These are phyloP conservation scores for Gallinago nigripennis DNA, from an alignment of 2,797 vertebrate genomes.

Conservation along the genomic window DNA sequence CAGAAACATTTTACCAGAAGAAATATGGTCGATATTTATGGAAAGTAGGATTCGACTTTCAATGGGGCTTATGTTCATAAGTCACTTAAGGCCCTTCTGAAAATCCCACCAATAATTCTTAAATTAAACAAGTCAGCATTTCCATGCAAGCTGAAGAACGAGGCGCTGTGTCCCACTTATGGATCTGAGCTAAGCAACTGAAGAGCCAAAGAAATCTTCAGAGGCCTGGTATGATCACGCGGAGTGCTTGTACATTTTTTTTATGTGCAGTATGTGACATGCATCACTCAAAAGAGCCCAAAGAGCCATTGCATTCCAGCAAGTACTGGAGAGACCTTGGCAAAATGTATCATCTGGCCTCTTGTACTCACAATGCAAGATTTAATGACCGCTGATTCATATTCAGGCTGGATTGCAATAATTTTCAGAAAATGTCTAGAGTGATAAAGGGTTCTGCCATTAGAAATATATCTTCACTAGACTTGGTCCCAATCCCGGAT, in stretches of 20 bases:
- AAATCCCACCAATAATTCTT: constrained; percentile 69
- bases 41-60: constrained; percentile 64
- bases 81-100: constrained; percentile 66
- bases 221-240: constrained; percentile 16
- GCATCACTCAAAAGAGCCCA: constrained; percentile 16
- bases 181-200: constrained; percentile 40
- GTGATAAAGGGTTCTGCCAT: constrained; percentile 28
- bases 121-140: constrained; percentile 67
- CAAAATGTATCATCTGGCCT: constrained; percentile 23
- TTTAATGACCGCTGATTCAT: constrained; percentile 44
- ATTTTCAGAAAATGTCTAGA: constrained; percentile 36
- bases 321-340: constrained; percentile 34
- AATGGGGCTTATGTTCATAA: constrained; percentile 69
- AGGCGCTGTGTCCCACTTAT: constrained; percentile 10
- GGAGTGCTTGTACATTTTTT: not conserved
- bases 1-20: constrained; percentile 67
- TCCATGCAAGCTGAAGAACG: constrained; percentile 42
- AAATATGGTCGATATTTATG: constrained; percentile 68
- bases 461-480: constrained; percentile 15
- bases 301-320: constrained; percentile 19
- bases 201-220: constrained; percentile 49
- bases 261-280: constrained; percentile 5
- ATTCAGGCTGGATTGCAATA: constrained; percentile 23
- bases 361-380: constrained; percentile 27
- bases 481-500: not conserved